Base-by-base conservation (phyloP, 2,888 invertebrate genomes). In the Mimas tiliae region DNA sequence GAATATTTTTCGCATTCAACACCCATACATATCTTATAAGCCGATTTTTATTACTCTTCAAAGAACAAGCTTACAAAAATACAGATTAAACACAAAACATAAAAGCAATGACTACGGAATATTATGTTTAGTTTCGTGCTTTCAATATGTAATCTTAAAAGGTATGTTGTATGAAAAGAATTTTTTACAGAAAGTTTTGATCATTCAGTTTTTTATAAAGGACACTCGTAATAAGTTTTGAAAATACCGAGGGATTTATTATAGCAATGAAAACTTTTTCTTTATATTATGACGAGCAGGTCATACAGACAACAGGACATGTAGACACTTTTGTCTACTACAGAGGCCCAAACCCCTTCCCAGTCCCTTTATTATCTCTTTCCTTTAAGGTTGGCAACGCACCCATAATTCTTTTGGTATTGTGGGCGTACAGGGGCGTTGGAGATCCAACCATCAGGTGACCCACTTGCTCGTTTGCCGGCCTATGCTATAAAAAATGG, bases 21-120 rank as follows among this genome's bases (percentile, higher is more conserved):
- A 73, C 75, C 78, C 84, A 85, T 82, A 87, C 82, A 85, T 88
- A 85, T 83, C 83, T 81, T 73, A 72, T 89, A 91, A 92, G 91
- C 85, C 89, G 89, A 88, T 89, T 90, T 91, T 92, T 93, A 92
- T 92, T 90, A 86, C 90, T 76, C 83, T 83, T 88, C 85, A 87
- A 88, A 87, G 84, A 78, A 84, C 77, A 83, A 82, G 79, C 83
- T 85, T 81, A 83, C 80, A 82, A 85, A 86, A 83, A 82, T 83
- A 84, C 81, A 87, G 84, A 89, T 87, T 88, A 88, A 83, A 77
- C 73, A 83, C 76, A 86, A 85, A 85, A 84, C 78, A 73, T 74
- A 78, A 77, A 82, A 80, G 78, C 74, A 78, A 78, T 81, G 82
- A 80, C 80, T 83, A 77, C 77, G 77, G 80, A 79, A 80, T 70